These are phyloP conservation scores for Stylophora pistillata DNA, from an alignment of 64 coral and sea anemone genomes.

Conservation along the genomic window DNA sequence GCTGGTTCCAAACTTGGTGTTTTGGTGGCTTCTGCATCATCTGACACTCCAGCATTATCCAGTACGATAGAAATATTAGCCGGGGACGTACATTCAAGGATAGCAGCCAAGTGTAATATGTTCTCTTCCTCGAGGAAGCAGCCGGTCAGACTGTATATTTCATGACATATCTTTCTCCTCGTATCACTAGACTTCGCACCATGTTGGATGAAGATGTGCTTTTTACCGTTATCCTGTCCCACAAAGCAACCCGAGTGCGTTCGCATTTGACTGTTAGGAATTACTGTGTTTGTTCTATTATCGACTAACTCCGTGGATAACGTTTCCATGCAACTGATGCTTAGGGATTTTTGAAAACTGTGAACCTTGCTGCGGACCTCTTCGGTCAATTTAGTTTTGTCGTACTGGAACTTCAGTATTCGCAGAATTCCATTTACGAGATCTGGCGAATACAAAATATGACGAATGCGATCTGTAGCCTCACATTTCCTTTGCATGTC, in stretches of 20 bases:
- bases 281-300: conserved; percentile 43
- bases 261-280: conserved; percentile 1
- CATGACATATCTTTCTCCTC: not conserved
- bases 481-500: conserved; percentile 44
- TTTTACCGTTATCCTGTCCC: conserved; percentile 12
- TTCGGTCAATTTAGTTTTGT: conserved; percentile 28
- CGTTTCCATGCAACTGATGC: conserved; percentile 67
- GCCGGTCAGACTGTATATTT: conserved; percentile 40
- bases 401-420: conserved; percentile 63
- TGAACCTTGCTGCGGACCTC: conserved; percentile 43
- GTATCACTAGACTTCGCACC: not conserved
- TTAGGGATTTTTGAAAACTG: conserved; percentile 44
- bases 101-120: conserved; percentile 2
- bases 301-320: conserved; percentile 59
- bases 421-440: conserved; percentile 69
- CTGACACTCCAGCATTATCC: conserved; percentile 47
- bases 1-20: not conserved
- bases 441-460: conserved; percentile 47
- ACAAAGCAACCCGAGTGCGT: conserved; percentile 22
- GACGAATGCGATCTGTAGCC: conserved; percentile 29
- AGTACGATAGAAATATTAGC: conserved; percentile 46
- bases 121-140: conserved; percentile 1
- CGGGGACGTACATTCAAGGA: conserved; percentile 55
- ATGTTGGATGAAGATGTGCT: conserved; percentile 58
- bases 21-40: conserved; percentile 28